Conservation (phyloP, 2,113 vertebrate species). For the Arenaria interpres region DNA sequence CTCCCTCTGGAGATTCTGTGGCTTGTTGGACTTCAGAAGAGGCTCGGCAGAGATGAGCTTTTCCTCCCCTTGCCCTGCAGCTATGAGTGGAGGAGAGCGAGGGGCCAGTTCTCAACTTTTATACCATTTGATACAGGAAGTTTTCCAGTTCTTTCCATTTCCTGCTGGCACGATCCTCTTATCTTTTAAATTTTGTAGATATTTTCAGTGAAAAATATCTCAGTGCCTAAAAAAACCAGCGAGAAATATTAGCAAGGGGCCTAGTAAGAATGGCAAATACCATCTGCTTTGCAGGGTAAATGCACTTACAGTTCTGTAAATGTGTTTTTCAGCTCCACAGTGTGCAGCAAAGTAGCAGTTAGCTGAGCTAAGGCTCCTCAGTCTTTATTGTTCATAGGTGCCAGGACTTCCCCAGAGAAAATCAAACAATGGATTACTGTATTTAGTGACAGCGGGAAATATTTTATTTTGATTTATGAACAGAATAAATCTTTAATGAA, state of each 20-base stretch:
- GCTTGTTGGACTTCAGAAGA: neutral
- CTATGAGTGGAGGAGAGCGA: neutral
- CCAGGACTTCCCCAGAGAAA: neutral
- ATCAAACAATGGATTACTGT: neutral
- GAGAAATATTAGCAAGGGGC: neutral
- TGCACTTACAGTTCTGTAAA: neutral
- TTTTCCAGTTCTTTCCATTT: neutral
- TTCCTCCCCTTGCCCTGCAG: neutral
- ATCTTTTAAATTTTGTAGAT: neutral
- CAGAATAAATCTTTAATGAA: neutral
- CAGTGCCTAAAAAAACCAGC: neutral
- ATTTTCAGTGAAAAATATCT: neutral
- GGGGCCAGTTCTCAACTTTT: neutral
- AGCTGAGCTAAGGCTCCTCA: neutral
- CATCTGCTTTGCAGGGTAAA: neutral
- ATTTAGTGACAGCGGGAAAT: neutral
- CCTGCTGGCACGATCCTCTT: neutral
- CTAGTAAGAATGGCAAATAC: neutral
- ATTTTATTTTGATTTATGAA: conserved; percentile 24
- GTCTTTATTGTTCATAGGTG: neutral
- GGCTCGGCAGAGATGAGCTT: neutral
- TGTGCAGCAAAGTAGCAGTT: neutral
- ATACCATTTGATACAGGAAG: neutral
- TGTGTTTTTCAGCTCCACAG: neutral
- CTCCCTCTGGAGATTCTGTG: neutral